Conservation (phyloP, 2,888 invertebrate species). For the Cepaea hortensis region DNA sequence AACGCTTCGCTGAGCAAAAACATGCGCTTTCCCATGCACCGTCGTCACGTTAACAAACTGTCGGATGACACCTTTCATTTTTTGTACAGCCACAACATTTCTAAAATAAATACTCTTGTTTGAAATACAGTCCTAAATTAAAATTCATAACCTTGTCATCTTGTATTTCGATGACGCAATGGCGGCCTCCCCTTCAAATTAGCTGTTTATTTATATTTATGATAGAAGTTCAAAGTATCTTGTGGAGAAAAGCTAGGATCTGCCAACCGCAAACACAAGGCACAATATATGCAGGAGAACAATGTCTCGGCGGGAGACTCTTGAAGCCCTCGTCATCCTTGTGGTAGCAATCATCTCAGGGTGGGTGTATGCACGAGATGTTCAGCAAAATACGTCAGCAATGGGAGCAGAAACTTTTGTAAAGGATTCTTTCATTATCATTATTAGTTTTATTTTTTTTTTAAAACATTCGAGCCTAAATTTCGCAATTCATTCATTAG, state of each 20-base stretch:
- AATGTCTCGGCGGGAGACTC: not conserved
- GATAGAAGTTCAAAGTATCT: not conserved
- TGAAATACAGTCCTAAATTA: not conserved
- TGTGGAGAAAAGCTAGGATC: slow-evolving; percentile 6
- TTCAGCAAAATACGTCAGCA: slow-evolving; percentile 12
- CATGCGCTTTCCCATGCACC: no score
- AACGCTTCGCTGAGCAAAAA: no score
- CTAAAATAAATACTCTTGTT: not conserved
- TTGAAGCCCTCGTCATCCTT: not conserved
- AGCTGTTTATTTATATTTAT: slow-evolving; percentile 10
- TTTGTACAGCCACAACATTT: no score
- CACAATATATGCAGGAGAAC: slow-evolving; percentile 10
- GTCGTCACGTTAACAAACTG: no score
- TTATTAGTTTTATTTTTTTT: not conserved
- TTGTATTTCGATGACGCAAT: slow-evolving; percentile 12
- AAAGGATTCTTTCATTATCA: not conserved
- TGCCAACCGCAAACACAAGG: slow-evolving; percentile 10
- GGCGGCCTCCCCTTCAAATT: slow-evolving; percentile 1
- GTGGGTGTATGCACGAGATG: slow-evolving; percentile 7
- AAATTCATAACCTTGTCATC: slow-evolving; percentile 9
- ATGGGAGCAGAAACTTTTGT: not conserved
- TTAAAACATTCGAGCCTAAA: slow-evolving; percentile 1
- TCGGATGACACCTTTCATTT: no score
- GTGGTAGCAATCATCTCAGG: not conserved
- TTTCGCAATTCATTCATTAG: slow-evolving; percentile 22